These are phyloP conservation scores for Plagiodera versicolora DNA, from an alignment of 2,888 invertebrate species.

Conservation along the genomic window DNA sequence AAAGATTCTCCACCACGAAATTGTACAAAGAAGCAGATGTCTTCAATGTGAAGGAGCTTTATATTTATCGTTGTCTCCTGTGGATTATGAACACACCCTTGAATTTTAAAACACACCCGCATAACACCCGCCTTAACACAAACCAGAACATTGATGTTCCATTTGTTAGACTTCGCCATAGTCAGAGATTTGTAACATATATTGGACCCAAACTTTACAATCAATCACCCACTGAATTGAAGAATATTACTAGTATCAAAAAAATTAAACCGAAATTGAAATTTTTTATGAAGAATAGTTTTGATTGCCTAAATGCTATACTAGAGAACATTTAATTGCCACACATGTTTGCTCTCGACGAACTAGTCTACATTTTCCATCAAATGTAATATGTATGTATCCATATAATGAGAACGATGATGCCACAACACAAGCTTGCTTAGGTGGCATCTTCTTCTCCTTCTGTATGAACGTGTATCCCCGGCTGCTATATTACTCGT, in stretches of 20 bases:
- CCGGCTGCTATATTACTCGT: background rate
- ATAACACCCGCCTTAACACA: background rate
- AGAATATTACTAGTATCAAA: background rate
- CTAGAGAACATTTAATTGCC: no score
- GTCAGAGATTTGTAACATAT: background rate
- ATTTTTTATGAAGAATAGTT: background rate
- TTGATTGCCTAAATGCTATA: background rate
- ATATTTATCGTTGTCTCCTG: background rate
- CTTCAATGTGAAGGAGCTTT: background rate
- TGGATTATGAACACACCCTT: background rate
- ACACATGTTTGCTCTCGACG: background rate
- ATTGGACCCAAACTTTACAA: background rate
- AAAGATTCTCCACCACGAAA: background rate
- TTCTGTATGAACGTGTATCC: background rate
- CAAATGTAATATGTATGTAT: no score
- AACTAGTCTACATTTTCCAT: background rate
- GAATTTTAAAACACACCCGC: background rate
- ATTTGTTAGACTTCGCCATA: background rate
- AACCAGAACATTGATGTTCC: background rate
- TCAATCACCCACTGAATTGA: background rate
- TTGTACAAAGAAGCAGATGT: background rate
- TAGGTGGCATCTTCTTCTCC: background rate
- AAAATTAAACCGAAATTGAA: background rate
- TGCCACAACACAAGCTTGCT: background rate
- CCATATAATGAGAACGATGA: no score